Conservation (phyloP, 2,888 invertebrate genomes). For the Hirtodrosophila cameraria region DNA sequence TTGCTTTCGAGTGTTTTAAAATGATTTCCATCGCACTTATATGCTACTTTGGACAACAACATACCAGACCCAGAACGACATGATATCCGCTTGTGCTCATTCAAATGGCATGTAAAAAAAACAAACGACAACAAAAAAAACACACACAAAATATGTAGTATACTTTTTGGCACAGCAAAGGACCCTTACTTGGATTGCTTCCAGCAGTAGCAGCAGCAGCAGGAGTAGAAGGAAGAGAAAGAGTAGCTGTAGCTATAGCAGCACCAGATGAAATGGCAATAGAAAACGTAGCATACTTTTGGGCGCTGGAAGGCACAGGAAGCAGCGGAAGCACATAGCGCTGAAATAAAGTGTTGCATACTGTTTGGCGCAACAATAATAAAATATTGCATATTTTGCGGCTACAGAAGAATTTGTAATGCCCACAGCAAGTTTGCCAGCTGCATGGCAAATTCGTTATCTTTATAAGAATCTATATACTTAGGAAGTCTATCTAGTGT, state of each 20-base stretch:
- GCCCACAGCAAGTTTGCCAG: neutral
- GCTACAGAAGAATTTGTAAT: conserved; percentile 42
- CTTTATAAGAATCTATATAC: neutral
- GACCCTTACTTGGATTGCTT: conserved; percentile 62
- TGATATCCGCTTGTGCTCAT: conserved; percentile 74
- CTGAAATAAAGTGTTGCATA: conserved; percentile 77
- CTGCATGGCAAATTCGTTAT: neutral
- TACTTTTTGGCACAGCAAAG: conserved; percentile 56
- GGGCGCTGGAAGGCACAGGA: conserved; percentile 38
- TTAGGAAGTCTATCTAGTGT: neutral
- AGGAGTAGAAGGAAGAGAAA: conserved; percentile 33
- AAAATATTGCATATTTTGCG: conserved; percentile 74
- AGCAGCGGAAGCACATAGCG: conserved; percentile 64
- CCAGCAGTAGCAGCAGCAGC: conserved; percentile 44
- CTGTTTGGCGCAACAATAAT: conserved; percentile 76
- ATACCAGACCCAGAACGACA: conserved; percentile 35
- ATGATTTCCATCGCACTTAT: conserved; percentile 69
- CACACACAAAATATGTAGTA: conserved; percentile 48
- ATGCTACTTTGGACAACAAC: conserved; percentile 56
- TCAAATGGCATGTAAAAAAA: conserved; percentile 75
- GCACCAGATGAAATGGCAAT: conserved; percentile 22
- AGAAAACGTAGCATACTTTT: conserved; percentile 43
- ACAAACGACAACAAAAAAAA: too few relatives aligned
- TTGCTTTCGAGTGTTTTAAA: conserved; percentile 71
- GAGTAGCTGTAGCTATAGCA: conserved; percentile 41